Base-by-base conservation (phyloP, 2,888 invertebrate genomes). In the Sipha maydis region DNA sequence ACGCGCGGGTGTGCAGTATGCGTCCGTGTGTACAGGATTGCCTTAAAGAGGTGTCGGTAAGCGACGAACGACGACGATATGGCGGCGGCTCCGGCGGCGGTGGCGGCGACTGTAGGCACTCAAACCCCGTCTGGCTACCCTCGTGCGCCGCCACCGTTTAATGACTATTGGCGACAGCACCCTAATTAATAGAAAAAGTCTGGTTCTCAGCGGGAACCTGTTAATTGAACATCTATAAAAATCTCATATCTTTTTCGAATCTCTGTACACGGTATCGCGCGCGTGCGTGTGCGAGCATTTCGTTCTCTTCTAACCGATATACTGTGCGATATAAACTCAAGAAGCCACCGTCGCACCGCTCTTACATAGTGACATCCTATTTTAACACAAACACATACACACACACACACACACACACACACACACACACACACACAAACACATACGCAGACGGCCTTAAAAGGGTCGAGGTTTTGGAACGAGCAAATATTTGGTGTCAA, bases 111-210 rank as follows among this genome's bases (percentile, higher is more conserved):
- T 38, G 73, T 54, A n/a, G 73, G 69, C 85, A 79, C 85, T 79
- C 85, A 78, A 79, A 61, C 79, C 85, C 54, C 85, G 79, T 79
- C 79, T 85, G 85, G 85, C 21, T 8, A 38, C 75, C 61, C 75
- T 76, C 79, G 86, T 80, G 86, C 56, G 88, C 88, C 88, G 88
- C 88, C 88, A 88, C 88, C 79, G 88, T 88, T 88, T 88, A 88
- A 88, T 88, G 88, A 88, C 88, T 88, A 61, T 88, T 88, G 88
- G 80, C 82, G 88, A 82, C 88, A 82, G 82, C 88, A 82, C 88
- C 88, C 88, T 88, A 88, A 88, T 88, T 88, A 88, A 88, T 82
- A 82, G 88, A 88, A 88, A 82, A 88, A 31, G 88, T 88, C 88
- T 82, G 86, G 86, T 80, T 80, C 86, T 80, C 86, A 80, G 86